Evolutionary conservation across 2,113 vertebrate genomes (phyloP).

Genomic region (Damaliscus lunatus): DNA sequence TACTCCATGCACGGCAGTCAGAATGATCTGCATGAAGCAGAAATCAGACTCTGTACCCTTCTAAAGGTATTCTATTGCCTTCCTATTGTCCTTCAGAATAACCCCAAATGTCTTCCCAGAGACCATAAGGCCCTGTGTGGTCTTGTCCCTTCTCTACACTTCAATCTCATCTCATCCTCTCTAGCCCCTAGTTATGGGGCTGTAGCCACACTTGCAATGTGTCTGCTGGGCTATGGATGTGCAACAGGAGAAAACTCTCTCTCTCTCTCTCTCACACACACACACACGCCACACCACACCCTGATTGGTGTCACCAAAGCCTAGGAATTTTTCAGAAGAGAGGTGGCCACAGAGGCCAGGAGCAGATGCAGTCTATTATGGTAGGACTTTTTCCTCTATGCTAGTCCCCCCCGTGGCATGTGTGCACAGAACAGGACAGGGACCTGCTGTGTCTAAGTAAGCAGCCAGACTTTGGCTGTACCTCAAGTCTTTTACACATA

Average conservation of each 20-base stretch:
- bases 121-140: neutral
- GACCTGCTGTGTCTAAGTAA: neutral
- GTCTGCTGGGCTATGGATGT: neutral
- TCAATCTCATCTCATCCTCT: neutral
- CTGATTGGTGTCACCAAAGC: neutral
- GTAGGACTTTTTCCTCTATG: neutral
- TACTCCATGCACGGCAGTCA: neutral
- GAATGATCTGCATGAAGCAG: neutral
- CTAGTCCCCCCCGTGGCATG: neutral
- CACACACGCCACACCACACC: neutral
- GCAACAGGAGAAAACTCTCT: neutral
- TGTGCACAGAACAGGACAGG: neutral
- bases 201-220: neutral
- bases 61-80: neutral
- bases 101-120: neutral
- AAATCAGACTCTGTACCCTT: neutral
- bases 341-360: neutral
- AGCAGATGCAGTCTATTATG: neutral
- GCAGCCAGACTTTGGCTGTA: neutral
- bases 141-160: neutral
- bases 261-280: too few relatives aligned
- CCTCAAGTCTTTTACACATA: neutral
- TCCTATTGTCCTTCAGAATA: neutral
- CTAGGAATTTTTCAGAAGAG: neutral
- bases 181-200: neutral